Evolutionary conservation across 1,140 invertebrate species (phyloP).

Genomic region (Galendromus occidentalis): DNA sequence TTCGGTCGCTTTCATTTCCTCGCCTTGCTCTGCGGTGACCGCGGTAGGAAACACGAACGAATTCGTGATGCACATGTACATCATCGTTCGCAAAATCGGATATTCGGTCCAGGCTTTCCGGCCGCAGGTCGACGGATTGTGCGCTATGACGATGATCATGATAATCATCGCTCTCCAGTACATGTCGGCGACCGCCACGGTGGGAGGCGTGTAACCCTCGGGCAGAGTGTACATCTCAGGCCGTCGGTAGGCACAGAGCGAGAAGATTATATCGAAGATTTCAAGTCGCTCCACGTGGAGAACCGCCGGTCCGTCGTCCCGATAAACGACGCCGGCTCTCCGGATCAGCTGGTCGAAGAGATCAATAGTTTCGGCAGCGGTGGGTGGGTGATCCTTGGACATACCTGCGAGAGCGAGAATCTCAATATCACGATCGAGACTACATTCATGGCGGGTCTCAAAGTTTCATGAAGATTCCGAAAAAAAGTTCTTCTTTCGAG

Average conservation of each 20-base stretch:
- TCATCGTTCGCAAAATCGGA: constrained; percentile 70
- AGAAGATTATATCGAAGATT: constrained; percentile 70
- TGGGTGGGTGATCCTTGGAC: constrained; percentile 51
- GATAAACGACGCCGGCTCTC: constrained; percentile 35
- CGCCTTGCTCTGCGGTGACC: constrained; percentile 34
- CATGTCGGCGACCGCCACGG: constrained; percentile 63
- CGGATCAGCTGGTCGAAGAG: constrained; percentile 61
- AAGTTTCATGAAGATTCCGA: not conserved
- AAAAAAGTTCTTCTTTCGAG: not conserved
- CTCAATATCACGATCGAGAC: not conserved
- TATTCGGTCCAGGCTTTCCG: constrained; percentile 66
- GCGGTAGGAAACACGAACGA: constrained; percentile 53
- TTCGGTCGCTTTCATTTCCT: constrained; percentile 41
- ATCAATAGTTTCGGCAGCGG: constrained; percentile 58
- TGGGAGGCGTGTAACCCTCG: constrained; percentile 56
- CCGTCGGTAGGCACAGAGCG: constrained; percentile 69
- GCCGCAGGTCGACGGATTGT: constrained; percentile 73
- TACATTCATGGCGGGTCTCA: too few relatives aligned
- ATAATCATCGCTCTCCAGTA: constrained; percentile 92
- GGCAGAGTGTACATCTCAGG: constrained; percentile 79
- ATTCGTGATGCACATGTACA: constrained; percentile 94
- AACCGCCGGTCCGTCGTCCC: constrained; percentile 24
- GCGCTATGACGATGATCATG: constrained; percentile 64
- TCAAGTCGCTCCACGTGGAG: constrained; percentile 55
- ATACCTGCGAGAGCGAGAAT: constrained; percentile 25